phyloP scores from a whole-genome alignment of 2,113 vertebrate genomes.

The Oryzias melastigma region DNA sequence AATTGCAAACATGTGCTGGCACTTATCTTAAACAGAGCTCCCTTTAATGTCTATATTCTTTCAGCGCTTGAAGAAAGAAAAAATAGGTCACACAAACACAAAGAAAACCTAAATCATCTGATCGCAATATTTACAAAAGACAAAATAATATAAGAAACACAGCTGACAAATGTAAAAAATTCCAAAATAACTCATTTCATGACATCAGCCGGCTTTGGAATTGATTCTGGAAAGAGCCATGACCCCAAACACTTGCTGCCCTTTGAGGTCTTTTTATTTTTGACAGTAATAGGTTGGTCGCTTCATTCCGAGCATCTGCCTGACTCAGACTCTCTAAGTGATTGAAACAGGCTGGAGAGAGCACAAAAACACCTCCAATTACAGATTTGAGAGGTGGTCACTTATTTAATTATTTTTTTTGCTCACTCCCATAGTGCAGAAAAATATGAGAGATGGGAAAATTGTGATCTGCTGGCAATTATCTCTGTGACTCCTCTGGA shows the following conservation, averaged over 20 bases:
- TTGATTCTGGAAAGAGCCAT: constrained; percentile 67
- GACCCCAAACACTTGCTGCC: constrained; percentile 44
- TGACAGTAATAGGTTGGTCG: constrained; percentile 67
- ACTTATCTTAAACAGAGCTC: constrained; percentile 50
- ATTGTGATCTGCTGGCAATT: constrained; percentile 8
- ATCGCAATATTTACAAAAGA: constrained; percentile 44
- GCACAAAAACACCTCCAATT: constrained; percentile 47
- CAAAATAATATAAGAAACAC: constrained; percentile 44
- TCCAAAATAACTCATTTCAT: constrained; percentile 61
- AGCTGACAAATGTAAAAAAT: constrained; percentile 52
- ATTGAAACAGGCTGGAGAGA: constrained; percentile 53
- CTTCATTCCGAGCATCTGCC: constrained; percentile 51
- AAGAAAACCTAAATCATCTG: constrained; percentile 47
- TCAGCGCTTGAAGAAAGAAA: constrained; percentile 29
- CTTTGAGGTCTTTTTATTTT: constrained; percentile 51
- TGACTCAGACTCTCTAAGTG: constrained; percentile 61
- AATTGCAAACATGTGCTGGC: constrained; percentile 68
- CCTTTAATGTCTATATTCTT: constrained; percentile 31
- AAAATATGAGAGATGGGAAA: constrained; percentile 36
- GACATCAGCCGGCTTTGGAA: constrained; percentile 41
- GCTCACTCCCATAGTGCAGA: neutral
- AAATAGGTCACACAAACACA: constrained; percentile 47
- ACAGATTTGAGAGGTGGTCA: constrained; percentile 18
- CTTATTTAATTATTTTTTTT: no score
- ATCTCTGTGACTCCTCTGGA: constrained; percentile 14